A percentile compares a stretch with the other conserved stretches of the same genome.
Conservation (phyloP, 2,888 invertebrate species). For the Chydorus sphaericus region DNA sequence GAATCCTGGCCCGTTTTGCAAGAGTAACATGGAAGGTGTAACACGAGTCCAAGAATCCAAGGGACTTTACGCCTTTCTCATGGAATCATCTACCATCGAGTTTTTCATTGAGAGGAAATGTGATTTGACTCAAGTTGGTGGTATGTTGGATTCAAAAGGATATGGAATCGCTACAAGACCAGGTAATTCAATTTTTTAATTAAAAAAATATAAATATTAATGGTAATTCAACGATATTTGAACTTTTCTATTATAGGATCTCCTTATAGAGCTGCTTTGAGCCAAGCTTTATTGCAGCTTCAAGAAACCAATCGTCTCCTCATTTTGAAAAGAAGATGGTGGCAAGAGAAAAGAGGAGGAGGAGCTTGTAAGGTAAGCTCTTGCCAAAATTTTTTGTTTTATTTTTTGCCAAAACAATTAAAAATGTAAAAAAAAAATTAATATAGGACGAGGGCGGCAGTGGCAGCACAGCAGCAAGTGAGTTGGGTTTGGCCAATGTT, state of each 20-base stretch:
- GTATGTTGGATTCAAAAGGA: conserved; percentile 82
- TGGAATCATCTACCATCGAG: conserved; percentile 95
- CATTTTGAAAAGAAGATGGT: conserved; percentile 90
- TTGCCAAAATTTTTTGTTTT: not conserved
- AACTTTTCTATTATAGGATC: conserved; percentile 52
- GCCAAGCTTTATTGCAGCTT: conserved; percentile 81
- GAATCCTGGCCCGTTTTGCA: conserved; percentile 75
- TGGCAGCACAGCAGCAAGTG: conserved; percentile 26
- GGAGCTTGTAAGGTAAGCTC: conserved; percentile 61
- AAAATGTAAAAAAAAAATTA: not conserved
- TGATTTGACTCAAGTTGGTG: conserved; percentile 75
- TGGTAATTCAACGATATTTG: too few species aligned
- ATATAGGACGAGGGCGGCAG: conserved; percentile 19
- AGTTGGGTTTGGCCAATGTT: conserved; percentile 79
- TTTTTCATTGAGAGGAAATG: conserved; percentile 83
- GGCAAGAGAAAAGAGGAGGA: conserved; percentile 86
- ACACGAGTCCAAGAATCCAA: conserved; percentile 59
- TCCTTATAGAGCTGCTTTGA: conserved; percentile 83
- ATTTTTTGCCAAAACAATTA: not conserved
- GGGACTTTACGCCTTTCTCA: conserved; percentile 84
- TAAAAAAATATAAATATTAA: not conserved
- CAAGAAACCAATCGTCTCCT: conserved; percentile 91
- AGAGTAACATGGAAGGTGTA: conserved; percentile 76
- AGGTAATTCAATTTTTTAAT: conserved; percentile 44
- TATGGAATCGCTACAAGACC: conserved; percentile 90